These are phyloP conservation scores for Calonectris borealis DNA, from an alignment of 2,113 vertebrate species.

Conservation along the genomic window DNA sequence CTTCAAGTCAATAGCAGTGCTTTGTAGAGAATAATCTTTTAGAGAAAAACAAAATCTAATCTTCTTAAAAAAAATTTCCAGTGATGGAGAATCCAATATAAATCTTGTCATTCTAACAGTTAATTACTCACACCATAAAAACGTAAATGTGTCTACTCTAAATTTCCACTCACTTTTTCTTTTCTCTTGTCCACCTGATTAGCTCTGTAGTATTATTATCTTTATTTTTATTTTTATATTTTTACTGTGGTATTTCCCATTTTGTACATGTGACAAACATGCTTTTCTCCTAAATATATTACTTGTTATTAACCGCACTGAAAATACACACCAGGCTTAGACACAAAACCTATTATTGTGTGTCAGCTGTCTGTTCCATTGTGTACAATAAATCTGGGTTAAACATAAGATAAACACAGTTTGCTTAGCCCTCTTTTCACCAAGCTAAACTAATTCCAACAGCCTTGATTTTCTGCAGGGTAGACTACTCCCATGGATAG, in stretches of 20 bases:
- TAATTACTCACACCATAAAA: neutral
- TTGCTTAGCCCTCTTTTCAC: constrained; percentile 13
- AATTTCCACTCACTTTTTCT: neutral
- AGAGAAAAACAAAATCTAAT: neutral
- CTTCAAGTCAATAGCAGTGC: neutral
- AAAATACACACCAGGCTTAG: neutral
- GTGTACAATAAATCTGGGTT: constrained; percentile 13
- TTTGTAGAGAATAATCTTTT: neutral
- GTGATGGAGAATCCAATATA: neutral
- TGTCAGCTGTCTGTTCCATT: neutral
- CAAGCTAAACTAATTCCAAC: constrained; percentile 1
- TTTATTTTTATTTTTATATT: neutral
- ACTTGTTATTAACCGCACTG: neutral
- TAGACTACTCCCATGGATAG: constrained; percentile 2
- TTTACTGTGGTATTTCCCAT: neutral
- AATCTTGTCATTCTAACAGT: neutral
- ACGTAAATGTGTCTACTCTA: neutral
- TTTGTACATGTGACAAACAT: neutral
- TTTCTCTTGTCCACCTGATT: neutral
- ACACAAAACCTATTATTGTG: neutral
- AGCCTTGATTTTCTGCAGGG: constrained; percentile 40
- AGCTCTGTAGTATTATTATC: neutral
- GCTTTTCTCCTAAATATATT: neutral
- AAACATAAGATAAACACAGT: neutral
- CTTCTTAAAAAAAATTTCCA: neutral